Evolutionary conservation across 2,113 vertebrate species (phyloP).

Genomic region (Colistium nudipinnis): DNA sequence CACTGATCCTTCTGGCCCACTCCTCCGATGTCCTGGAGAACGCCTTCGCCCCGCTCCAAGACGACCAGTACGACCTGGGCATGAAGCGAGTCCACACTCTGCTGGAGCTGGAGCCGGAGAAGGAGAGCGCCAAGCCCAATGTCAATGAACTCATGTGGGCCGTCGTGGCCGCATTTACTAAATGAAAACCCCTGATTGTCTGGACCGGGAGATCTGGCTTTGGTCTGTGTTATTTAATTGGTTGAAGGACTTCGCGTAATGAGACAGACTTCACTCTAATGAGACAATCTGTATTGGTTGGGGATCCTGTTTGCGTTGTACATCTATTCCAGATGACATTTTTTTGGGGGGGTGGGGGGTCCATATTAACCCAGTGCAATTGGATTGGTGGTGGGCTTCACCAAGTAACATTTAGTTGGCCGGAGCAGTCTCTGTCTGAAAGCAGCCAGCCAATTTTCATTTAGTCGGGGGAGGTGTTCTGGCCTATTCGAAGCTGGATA

Average conservation of each 20-base stretch:
- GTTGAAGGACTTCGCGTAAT: constrained; percentile 70
- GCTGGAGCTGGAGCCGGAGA: constrained; percentile 94
- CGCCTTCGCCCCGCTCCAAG: constrained; percentile 93
- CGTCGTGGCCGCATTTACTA: constrained; percentile 94
- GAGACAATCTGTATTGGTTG: constrained; percentile 75
- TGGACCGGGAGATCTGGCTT: constrained; percentile 65
- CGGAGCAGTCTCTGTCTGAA: constrained; percentile 43
- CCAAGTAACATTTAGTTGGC: constrained; percentile 53
- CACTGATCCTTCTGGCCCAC: constrained; percentile 94
- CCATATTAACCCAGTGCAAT: constrained; percentile 68
- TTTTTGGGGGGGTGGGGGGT: constrained; percentile 28
- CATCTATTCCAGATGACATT: constrained; percentile 65
- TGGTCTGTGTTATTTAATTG: constrained; percentile 72
- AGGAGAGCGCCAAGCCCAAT: constrained; percentile 90
- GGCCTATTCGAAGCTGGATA: constrained; percentile 34
- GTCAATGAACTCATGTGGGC: constrained; percentile 96
- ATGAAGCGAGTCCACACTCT: constrained; percentile 95
- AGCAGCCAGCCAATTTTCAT: constrained; percentile 49
- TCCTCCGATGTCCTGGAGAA: constrained; percentile 98
- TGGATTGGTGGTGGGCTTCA: constrained; percentile 73
- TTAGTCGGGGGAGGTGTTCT: constrained; percentile 36
- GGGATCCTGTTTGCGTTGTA: constrained; percentile 69
- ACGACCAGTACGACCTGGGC: constrained; percentile 96
- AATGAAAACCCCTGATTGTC: constrained; percentile 77
- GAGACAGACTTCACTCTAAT: constrained; percentile 69